phyloP scores from a whole-genome alignment of 2,113 vertebrate species.

The Colius striatus region DNA sequence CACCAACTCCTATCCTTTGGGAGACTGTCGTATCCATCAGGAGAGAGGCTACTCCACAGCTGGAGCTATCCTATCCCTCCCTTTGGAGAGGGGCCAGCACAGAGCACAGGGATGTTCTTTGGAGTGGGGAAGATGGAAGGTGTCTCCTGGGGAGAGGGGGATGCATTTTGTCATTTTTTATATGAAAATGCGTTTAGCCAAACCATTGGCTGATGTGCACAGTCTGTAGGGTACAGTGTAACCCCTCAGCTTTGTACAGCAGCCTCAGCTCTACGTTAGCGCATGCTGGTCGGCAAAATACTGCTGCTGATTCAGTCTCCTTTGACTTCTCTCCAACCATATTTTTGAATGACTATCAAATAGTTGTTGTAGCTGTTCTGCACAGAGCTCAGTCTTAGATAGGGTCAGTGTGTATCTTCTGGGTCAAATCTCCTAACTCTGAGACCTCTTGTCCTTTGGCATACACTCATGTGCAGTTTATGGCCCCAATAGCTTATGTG shows the following conservation, averaged over 20 bases:
- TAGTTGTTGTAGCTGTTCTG: not conserved
- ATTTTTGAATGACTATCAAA: not conserved
- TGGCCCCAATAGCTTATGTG: not conserved
- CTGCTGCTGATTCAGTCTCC: not conserved
- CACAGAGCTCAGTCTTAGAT: not conserved
- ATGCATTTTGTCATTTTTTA: not conserved
- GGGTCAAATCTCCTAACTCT: not conserved
- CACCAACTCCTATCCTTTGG: not conserved
- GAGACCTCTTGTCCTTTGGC: accelerated
- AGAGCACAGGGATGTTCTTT: not conserved
- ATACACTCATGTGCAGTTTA: not conserved
- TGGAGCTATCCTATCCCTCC: not conserved
- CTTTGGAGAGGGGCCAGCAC: not conserved
- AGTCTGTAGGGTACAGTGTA: accelerated
- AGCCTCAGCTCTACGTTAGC: not conserved
- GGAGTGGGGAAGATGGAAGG: not conserved
- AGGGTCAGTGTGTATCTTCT: not conserved
- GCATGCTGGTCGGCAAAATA: not conserved
- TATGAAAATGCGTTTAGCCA: not conserved
- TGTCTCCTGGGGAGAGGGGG: not conserved
- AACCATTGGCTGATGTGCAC: not conserved
- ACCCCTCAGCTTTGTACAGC: not conserved
- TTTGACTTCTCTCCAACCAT: not conserved
- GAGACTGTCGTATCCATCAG: accelerated
- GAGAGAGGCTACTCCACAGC: not conserved